Evolutionary conservation across 1,140 invertebrate genomes (phyloP).

Genomic region (Globodera ellingtonae): DNA sequence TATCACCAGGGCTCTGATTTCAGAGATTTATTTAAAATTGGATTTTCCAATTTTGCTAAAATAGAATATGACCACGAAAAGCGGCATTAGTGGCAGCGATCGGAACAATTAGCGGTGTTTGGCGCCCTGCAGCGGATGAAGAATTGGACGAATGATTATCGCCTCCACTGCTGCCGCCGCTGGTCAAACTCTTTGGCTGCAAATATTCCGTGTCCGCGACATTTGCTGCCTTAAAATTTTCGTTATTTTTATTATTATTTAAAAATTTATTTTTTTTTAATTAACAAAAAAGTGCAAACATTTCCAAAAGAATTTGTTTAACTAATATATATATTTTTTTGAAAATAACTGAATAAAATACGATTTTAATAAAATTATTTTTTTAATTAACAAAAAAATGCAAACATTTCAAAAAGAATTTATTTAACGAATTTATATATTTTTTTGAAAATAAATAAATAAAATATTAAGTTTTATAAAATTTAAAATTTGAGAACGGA

Average conservation of each 20-base stretch:
- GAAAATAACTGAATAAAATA: too few species aligned
- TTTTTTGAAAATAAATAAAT: too few species aligned
- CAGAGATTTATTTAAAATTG: too few species aligned
- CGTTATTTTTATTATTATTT: not conserved
- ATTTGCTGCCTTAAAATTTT: not conserved
- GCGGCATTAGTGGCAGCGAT: not conserved
- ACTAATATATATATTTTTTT: too few species aligned
- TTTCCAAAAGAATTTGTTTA: too few species aligned
- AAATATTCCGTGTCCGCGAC: constrained; percentile 31
- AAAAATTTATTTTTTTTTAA: not conserved
- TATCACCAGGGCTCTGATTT: too few species aligned
- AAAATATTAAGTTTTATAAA: too few species aligned
- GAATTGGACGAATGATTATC: not conserved
- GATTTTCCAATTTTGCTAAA: too few species aligned
- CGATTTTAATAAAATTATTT: too few species aligned
- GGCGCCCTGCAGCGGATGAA: not conserved
- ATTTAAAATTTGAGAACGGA: too few species aligned
- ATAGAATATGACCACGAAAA: not conserved
- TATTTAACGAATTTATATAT: too few species aligned
- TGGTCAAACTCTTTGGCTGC: constrained; percentile 32
- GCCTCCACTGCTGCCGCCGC: not conserved
- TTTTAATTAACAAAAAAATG: not conserved
- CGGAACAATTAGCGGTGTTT: not conserved
- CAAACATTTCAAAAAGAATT: too few species aligned
- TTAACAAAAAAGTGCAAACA: not conserved